Percentiles rank a stretch among this genome's conserved stretches.
Evolutionary conservation across 1,140 invertebrate species (phyloP).

Genomic region (Papilio machaon): DNA sequence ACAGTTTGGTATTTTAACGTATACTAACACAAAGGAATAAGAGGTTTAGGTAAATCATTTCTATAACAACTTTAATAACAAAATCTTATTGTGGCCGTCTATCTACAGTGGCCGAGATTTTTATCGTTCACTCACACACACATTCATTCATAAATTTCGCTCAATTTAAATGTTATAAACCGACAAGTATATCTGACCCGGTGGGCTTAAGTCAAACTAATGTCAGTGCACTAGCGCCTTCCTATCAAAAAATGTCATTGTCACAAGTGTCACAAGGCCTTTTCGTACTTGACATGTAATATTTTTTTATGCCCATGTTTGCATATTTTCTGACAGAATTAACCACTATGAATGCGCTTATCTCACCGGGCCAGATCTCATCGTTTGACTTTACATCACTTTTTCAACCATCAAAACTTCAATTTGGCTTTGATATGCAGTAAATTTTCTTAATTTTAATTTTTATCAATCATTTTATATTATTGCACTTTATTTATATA

Average conservation of each 20-base stretch:
- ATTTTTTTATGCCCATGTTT: no score
- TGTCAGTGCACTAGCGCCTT: no score
- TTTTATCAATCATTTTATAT: constrained; percentile 45
- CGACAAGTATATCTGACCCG: no score
- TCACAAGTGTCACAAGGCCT: no score
- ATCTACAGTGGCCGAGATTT: constrained; percentile 66
- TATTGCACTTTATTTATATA: constrained; percentile 63
- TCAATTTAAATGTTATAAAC: constrained; percentile 37
- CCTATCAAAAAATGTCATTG: no score
- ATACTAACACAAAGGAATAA: constrained; percentile 77
- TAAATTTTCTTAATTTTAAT: constrained; percentile 53
- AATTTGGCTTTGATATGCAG: constrained; percentile 76
- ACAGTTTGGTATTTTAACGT: constrained; percentile 80
- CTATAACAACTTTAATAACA: constrained; percentile 76
- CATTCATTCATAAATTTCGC: constrained; percentile 41
- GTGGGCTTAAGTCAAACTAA: no score
- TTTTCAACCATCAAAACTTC: constrained; percentile 55
- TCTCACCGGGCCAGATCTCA: no score
- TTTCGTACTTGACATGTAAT: no score
- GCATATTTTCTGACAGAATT: no score
- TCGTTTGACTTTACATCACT: constrained; percentile 36
- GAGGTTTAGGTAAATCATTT: constrained; percentile 66
- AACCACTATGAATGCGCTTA: no score
- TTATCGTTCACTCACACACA: constrained; percentile 48
- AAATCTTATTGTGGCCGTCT: constrained; percentile 58